Base-by-base conservation (phyloP, 2,113 vertebrate species). In the Vombatus ursinus region DNA sequence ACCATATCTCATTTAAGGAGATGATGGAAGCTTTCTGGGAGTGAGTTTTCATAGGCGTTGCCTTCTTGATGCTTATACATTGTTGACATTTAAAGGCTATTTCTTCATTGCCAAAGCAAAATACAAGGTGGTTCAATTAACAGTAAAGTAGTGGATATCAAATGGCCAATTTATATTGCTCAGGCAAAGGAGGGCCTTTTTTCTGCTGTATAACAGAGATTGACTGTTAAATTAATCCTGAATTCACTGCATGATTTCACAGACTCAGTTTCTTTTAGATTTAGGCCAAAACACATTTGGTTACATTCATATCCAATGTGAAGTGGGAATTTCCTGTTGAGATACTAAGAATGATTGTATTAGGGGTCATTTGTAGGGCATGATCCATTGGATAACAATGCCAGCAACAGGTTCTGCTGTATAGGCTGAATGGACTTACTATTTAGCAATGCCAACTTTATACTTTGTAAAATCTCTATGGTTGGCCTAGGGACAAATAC, bases 121-220 rank as follows among this genome's bases (percentile, higher is more conserved):
- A 49, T 96, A 44, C 53, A 96, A 95, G 50, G 61, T 3, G 94
- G 47, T 93, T 54, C 89, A 89, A 89, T 93, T 8, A 94, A 94
- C 1, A 89, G 93, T 89, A 3, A 89, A 61, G 50, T 92, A 53
- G 48, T 47, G 89, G 22, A 91, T 25, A 54, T 6, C 47, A 89
- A 95, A 52, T 91, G 48, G 3, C 44, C 44, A 93, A 48, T 89
- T 90, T 49, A 52, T 50, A 24, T 94, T 91, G 23, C 47, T 90
- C 28, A 94, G 92, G 24, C 24, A 23, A 37, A 52, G 25, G 19
- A 54, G 23, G 28, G 0, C 12, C 52, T 96, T 96, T 89, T 19
- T 0, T 93, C 10, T 1, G 31, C 44, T 6, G 10, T 7, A 3
- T 3, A 53, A 4, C 44, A 0, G 0, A 26, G 49, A 7, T n/a